Conservation (phyloP, 2,113 vertebrate species). For the Callorhinus ursinus region DNA sequence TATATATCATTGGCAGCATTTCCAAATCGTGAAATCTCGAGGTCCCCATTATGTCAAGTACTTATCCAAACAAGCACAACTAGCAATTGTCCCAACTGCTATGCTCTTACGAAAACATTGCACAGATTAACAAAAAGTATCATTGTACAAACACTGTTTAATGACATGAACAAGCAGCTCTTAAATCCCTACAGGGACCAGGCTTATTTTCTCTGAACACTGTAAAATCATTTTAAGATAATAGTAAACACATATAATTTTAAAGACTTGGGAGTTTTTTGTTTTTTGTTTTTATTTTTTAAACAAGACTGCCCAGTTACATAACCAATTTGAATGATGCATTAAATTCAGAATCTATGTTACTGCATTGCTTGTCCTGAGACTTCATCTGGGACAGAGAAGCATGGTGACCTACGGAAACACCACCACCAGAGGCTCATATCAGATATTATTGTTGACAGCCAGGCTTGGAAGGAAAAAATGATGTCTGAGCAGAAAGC, state of each 20-base stretch:
- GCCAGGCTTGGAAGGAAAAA: conserved; percentile 54
- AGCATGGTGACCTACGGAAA: conserved; percentile 27
- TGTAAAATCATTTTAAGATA: not conserved
- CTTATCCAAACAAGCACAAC: not conserved
- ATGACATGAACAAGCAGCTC: not conserved
- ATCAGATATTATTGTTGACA: conserved; percentile 13
- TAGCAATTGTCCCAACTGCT: not conserved
- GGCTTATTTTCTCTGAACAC: not conserved
- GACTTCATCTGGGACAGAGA: conserved; percentile 30
- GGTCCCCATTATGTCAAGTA: not conserved
- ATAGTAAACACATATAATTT: not conserved
- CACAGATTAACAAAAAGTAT: conserved; percentile 8
- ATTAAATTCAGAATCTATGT: conserved; percentile 44
- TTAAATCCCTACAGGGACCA: not conserved
- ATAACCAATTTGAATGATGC: not conserved
- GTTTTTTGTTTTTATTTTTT: not conserved
- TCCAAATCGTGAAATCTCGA: conserved; percentile 11
- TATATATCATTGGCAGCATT: not conserved
- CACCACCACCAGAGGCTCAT: not conserved
- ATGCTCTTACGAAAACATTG: not conserved
- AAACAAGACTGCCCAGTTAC: not conserved
- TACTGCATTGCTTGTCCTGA: not conserved
- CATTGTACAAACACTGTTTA: not conserved
- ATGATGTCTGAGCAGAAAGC: conserved; percentile 50
- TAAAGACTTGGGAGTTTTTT: not conserved